phyloP scores from a whole-genome alignment of 2,797 vertebrate genomes.

The Etheostoma perlongum region DNA sequence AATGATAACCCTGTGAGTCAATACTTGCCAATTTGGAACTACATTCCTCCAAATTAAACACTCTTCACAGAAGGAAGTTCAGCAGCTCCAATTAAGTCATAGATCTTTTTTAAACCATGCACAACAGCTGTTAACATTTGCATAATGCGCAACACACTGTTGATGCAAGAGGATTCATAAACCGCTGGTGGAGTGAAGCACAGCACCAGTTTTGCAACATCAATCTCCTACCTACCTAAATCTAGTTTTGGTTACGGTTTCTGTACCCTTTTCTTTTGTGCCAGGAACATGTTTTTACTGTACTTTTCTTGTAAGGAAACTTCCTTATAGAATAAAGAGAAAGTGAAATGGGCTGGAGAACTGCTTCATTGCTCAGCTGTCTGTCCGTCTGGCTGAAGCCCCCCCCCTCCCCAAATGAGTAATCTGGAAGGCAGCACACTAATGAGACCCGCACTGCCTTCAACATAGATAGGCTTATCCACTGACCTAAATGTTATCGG shows the following conservation, averaged over 20 bases:
- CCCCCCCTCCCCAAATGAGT: constrained; percentile 17
- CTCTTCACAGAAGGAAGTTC: not conserved
- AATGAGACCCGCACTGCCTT: constrained; percentile 63
- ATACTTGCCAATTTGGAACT: not conserved
- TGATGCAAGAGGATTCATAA: not conserved
- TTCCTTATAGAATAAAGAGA: not conserved
- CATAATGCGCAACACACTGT: constrained; percentile 8
- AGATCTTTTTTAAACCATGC: not conserved
- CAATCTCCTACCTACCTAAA: not conserved
- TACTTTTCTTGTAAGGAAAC: not conserved
- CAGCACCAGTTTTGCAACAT: not conserved
- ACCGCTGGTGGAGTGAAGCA: not conserved
- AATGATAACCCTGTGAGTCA: not conserved
- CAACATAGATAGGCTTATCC: constrained; percentile 71
- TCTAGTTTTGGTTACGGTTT: not conserved
- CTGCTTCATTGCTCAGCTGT: not conserved
- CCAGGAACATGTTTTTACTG: not conserved
- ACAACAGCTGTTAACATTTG: not conserved
- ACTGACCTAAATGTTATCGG: constrained; percentile 77
- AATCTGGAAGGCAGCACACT: constrained; percentile 64
- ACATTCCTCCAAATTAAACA: not conserved
- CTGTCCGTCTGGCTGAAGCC: constrained; percentile 26
- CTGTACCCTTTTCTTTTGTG: not conserved
- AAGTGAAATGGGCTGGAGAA: constrained; percentile 41
- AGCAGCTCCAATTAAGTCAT: not conserved